A percentile compares a stretch with the other conserved stretches of the same genome.
phyloP scores from a whole-genome alignment of 37 sponge, comb jelly and placozoan genomes.

The Hexactinellida sp. region DNA sequence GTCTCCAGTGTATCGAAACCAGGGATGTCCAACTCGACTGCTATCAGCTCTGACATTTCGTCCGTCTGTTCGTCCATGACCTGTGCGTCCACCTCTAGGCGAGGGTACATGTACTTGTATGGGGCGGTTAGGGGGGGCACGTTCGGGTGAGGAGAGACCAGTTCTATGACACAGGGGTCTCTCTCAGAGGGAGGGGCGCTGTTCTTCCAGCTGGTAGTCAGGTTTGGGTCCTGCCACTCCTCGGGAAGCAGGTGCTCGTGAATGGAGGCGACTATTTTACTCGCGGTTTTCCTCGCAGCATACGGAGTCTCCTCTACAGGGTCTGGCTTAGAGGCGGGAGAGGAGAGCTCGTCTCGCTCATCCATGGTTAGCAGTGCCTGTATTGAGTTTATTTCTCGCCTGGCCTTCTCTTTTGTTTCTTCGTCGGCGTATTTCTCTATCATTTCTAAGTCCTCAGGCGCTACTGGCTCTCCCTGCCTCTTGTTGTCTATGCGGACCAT shows the following conservation, averaged over 20 bases:
- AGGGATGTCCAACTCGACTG: background rate
- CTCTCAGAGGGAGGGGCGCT: background rate
- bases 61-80: constrained; percentile 2
- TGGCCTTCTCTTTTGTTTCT: background rate
- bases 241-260: background rate
- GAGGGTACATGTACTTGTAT: background rate
- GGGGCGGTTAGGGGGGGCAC: background rate
- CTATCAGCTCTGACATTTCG: constrained; percentile 8
- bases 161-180: background rate
- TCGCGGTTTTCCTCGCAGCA: background rate
- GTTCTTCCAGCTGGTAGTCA: background rate
- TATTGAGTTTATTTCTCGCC: background rate
- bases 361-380: background rate
- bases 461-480: background rate
- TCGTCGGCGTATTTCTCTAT: constrained; percentile 4
- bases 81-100: background rate
- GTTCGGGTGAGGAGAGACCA: background rate
- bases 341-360: background rate
- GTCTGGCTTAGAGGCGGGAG: background rate
- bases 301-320: background rate
- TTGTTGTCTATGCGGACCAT: background rate
- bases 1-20: background rate
- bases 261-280: background rate
- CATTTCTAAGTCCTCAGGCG: background rate
- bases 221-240: background rate